Base-by-base conservation (phyloP, 2,113 vertebrate species). In the Piaya cayana region DNA sequence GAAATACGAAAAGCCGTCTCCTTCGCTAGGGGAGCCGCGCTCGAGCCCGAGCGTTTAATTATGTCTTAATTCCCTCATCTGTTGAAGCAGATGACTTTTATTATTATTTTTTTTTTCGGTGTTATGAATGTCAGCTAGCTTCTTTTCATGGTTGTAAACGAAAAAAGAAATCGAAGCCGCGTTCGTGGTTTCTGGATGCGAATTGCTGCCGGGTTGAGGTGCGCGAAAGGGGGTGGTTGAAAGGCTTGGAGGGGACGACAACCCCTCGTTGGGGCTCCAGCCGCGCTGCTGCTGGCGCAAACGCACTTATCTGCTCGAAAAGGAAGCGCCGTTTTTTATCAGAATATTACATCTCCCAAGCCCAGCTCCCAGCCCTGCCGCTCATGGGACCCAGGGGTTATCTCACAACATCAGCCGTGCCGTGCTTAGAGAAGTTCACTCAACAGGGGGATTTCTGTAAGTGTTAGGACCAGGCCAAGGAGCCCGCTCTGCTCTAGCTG, bases 261-360 rank as follows among this genome's bases (percentile, higher is more conserved):
- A 90, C 93, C 88, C 95, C 95, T 97, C 52, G 50, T 92, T 71
- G 97, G 97, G 97, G 96, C 96, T 96, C 97, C 97, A 96, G 97
- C 3, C 42, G 89, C 93, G 82, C 96, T 82, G 94, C 92, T 80
- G n/a, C n/a, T n/a, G n/a, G n/a, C 95, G 92, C 88, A 88, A 96
- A 96, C 34, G 30, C 96, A 97, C 95, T 97, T 98, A 96, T 95
- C 91, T 96, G 97, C 97, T 79, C 88, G 96, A 60, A 98, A 96
- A 98, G 98, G 98, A 99, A 99, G 98, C 98, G 97, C 96, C 95
- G 95, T 95, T 95, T 97, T 97, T 98, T 98, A 99, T 99, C 98
- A 98, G 90, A 83, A 91, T 97, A 96, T 97, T 97, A 97, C 97
- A 98, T 99, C 98, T 98, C 97, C 95, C 93, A 89, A 98, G 98